Conservation (phyloP, 2,888 invertebrate genomes). For the Erebia epiphron region DNA sequence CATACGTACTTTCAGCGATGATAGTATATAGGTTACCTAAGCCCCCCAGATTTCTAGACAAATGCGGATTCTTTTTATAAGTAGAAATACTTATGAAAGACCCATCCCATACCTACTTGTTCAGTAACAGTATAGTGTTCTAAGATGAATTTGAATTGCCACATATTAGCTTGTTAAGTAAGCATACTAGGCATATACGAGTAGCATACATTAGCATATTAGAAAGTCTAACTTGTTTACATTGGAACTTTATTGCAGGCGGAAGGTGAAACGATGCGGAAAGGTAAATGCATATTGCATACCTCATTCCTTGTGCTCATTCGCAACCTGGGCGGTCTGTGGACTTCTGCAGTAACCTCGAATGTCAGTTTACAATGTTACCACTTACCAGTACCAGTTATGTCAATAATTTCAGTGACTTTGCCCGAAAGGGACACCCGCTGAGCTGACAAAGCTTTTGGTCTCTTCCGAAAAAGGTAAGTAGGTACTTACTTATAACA, state of each 20-base stretch:
- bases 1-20: too few species aligned
- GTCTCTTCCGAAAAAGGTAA: too few species aligned
- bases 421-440: not conserved
- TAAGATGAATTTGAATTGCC: conserved; percentile 1
- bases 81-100: too few species aligned
- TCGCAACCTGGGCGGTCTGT: not conserved
- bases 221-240: conserved; percentile 23
- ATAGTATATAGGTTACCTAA: too few species aligned
- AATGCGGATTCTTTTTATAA: too few species aligned
- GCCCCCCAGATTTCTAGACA: too few species aligned
- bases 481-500: too few species aligned
- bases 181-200: too few species aligned
- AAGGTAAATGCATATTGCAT: conserved; percentile 10
- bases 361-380: not conserved
- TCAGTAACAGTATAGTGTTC: not conserved
- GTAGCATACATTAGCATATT: conserved; percentile 19
- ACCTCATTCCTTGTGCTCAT: conserved; percentile 1
- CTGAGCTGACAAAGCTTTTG: too few species aligned
- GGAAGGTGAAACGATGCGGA: conserved; percentile 17
- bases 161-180: not conserved
- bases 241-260: conserved; percentile 21
- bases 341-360: not conserved
- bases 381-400: not conserved
- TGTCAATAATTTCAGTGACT: not conserved
- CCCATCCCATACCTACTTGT: not conserved